These are phyloP conservation scores for Hypsibius dujardini DNA, from an alignment of 1,140 invertebrate species.

Conservation along the genomic window DNA sequence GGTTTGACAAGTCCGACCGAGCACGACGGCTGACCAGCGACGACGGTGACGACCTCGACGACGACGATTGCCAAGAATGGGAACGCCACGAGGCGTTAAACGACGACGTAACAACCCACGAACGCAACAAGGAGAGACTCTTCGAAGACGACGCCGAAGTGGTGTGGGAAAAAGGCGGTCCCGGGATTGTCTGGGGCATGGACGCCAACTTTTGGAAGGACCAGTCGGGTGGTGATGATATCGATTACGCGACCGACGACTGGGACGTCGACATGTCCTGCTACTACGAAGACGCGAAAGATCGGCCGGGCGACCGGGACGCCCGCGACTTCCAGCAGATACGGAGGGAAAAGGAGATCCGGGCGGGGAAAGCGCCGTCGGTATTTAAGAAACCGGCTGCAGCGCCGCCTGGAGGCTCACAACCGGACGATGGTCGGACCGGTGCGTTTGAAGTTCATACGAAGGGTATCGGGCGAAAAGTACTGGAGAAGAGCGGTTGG, in stretches of 20 bases:
- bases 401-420: slow-evolving; percentile 25
- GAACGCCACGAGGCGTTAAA: slow-evolving; percentile 41
- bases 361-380: slow-evolving; percentile 28
- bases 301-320: slow-evolving; percentile 35
- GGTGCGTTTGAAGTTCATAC: slow-evolving; percentile 38
- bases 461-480: slow-evolving; percentile 35
- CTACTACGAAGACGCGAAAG: slow-evolving; percentile 36
- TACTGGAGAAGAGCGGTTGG: slow-evolving; percentile 42
- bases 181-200: slow-evolving; percentile 45
- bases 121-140: slow-evolving; percentile 34
- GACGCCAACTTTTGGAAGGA: slow-evolving; percentile 43
- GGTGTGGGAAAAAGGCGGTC: slow-evolving; percentile 46
- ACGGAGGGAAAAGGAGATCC: slow-evolving; percentile 31
- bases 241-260: slow-evolving; percentile 45
- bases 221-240: slow-evolving; percentile 35
- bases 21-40: slow-evolving; percentile 6
- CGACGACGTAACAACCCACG: slow-evolving; percentile 40
- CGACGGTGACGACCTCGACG: slow-evolving; percentile 22
- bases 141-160: slow-evolving; percentile 45
- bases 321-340: slow-evolving; percentile 35
- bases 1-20: slow-evolving; percentile 21
- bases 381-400: slow-evolving; percentile 25
- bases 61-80: slow-evolving; percentile 34
- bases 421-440: slow-evolving; percentile 19
- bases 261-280: slow-evolving; percentile 44